Conservation (phyloP, 1,140 invertebrate genomes). For the Gryllus bimaculatus region DNA sequence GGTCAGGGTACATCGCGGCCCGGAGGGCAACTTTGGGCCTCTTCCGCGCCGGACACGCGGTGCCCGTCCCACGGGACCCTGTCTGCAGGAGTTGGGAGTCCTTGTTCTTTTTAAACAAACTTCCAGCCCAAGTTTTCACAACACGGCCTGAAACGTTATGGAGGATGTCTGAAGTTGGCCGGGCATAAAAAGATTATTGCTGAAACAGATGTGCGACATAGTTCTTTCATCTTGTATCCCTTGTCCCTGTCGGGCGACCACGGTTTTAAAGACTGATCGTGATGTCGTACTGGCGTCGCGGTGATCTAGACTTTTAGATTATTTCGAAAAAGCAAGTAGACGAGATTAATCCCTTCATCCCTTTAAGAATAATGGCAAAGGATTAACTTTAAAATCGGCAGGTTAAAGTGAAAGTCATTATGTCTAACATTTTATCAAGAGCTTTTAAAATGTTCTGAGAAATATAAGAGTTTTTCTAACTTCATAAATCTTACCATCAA, state of each 20-base stretch:
- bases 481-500: too few relatives aligned
- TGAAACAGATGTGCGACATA: background rate
- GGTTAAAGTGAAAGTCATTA: too few relatives aligned
- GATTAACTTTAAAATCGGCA: too few relatives aligned
- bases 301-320: too few relatives aligned
- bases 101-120: background rate
- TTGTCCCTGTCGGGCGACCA: background rate
- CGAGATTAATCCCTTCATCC: too few relatives aligned
- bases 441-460: too few relatives aligned
- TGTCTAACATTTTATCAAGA: too few relatives aligned
- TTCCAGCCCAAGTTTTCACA: background rate
- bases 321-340: too few relatives aligned
- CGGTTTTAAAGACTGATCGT: too few relatives aligned
- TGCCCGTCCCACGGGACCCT: background rate
- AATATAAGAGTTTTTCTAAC: too few relatives aligned
- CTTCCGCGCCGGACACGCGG: background rate
- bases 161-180: background rate
- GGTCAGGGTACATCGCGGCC: background rate
- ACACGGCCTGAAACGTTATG: background rate
- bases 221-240: background rate
- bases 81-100: background rate
- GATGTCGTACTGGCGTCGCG: too few relatives aligned
- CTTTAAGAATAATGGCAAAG: too few relatives aligned
- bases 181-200: background rate
- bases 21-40: background rate